Evolutionary conservation across 2,113 vertebrate genomes (phyloP), one percentile per base, ranked within the genome.

Genomic region (Calidris pygmaea): DNA sequence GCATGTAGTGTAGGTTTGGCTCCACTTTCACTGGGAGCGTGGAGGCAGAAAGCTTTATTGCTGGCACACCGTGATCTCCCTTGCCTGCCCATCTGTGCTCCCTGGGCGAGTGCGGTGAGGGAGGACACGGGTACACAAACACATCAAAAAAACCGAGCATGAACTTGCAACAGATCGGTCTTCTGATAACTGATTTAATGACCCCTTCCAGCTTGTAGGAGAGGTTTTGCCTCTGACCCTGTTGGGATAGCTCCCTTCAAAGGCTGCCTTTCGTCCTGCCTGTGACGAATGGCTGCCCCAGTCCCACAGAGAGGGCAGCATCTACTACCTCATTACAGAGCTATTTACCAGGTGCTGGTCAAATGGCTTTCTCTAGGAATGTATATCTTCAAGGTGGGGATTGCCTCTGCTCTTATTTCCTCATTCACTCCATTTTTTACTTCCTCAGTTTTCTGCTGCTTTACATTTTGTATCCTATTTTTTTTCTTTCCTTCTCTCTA

Each of bases 31-130:
- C 10, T 59, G 76, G 17, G 14, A 55, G 11, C 29, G 5, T 0
- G 6, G 72, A 62, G 50, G 21, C 26, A 83, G 67, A 43, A 85
- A 58, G 10, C 55, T 73, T 77, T 67, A 10, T 8, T 70, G n/a
- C n/a, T 29, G 3, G 4, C 37, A 8, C 0, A 0, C 12, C 30
- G n/a, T 41, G 50, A 76, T 27, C 34, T 74, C 41, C 22, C n/a
- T 73, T 26, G 11, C 30, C 29, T 52, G 53, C 39, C 47, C 41
- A 9, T 47, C 68, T 62, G 45, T 62, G 52, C n/a, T 80, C 58
- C 78, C 66, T 20, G 21, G 23, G 9, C 0, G 0, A 12, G 10
- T 9, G 53, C 34, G 21, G 10, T 3, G 26, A 63, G 58, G 50
- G 45, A 80, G 76, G 24, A 81, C 47, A 5, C 1, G 43, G 76